A percentile compares a stretch with the other conserved stretches of the same genome.
phyloP scores from a whole-genome alignment of 2,888 invertebrate genomes.

The Merodon equestris region DNA sequence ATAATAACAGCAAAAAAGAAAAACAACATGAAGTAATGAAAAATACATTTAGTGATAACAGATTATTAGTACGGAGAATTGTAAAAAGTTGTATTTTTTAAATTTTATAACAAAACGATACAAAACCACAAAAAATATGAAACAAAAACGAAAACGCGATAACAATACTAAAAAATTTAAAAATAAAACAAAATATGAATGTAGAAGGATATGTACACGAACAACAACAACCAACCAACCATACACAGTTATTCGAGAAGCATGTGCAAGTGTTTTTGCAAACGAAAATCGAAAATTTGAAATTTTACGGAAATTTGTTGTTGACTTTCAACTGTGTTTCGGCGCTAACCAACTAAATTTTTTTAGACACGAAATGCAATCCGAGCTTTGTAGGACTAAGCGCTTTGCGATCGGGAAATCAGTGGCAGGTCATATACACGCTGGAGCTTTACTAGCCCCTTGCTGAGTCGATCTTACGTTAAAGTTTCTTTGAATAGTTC shows the following conservation, averaged over 20 bases:
- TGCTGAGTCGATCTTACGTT: too few relatives aligned
- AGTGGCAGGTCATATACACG: too few relatives aligned
- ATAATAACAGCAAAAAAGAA: slow-evolving; percentile 43
- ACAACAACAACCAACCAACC: slow-evolving; percentile 19
- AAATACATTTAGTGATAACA: slow-evolving; percentile 69
- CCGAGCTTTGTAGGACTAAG: too few relatives aligned
- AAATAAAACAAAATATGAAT: slow-evolving; percentile 12
- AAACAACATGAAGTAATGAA: slow-evolving; percentile 50
- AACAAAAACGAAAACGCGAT: slow-evolving; percentile 32
- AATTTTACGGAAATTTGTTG: slow-evolving; percentile 31
- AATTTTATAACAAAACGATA: slow-evolving; percentile 70
- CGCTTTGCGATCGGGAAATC: too few relatives aligned
- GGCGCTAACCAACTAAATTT: slow-evolving; percentile 43
- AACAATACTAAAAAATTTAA: slow-evolving; percentile 60
- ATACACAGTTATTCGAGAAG: slow-evolving; percentile 29
- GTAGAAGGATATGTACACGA: slow-evolving; percentile 37
- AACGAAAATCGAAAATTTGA: slow-evolving; percentile 11
- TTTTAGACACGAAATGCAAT: too few relatives aligned
- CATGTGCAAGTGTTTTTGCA: slow-evolving; percentile 57
- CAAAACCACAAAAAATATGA: slow-evolving; percentile 59
- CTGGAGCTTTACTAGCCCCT: too few relatives aligned
- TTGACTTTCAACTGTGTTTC: slow-evolving; percentile 47
- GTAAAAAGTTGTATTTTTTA: slow-evolving; percentile 72
- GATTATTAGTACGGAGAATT: slow-evolving; percentile 66
- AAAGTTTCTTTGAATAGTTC: too few relatives aligned